phyloP scores from a whole-genome alignment of 2,797 vertebrate species.

The Bovichtus variegatus region DNA sequence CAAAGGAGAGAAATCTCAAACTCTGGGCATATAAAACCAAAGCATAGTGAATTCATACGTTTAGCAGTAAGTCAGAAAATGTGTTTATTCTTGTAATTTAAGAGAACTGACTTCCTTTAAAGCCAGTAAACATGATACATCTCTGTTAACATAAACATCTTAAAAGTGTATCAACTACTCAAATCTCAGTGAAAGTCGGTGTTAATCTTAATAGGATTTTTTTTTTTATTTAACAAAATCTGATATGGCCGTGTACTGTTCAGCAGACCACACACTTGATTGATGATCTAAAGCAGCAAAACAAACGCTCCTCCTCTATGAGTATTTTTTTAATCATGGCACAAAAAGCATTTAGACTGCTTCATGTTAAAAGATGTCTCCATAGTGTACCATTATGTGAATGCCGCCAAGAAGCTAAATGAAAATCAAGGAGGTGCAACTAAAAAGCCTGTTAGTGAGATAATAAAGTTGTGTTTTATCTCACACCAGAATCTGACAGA shows the following conservation, averaged over 20 bases:
- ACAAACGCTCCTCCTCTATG: conserved; percentile 28
- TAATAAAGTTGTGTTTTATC: conserved; percentile 52
- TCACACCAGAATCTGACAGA: conserved; percentile 56
- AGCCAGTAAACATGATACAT: not conserved
- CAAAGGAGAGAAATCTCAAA: too few relatives aligned
- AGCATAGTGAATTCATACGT: not conserved
- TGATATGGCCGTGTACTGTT: not conserved
- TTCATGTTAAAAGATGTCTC: conserved; percentile 43
- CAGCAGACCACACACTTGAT: conserved; percentile 45
- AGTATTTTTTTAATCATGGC: not conserved
- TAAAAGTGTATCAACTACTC: not conserved
- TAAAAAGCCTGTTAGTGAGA: conserved; percentile 74
- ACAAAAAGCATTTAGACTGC: conserved; percentile 40
- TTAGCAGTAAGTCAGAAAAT: not conserved
- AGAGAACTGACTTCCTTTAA: not conserved
- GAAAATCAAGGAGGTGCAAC: conserved; percentile 51
- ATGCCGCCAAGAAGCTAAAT: conserved; percentile 34
- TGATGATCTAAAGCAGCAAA: conserved; percentile 23
- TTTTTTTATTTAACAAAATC: too few relatives aligned
- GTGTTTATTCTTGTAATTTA: not conserved
- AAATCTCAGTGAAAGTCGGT: not conserved
- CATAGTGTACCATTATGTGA: conserved; percentile 63
- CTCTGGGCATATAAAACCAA: not conserved
- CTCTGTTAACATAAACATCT: not conserved
- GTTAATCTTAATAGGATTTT: not conserved